These are phyloP conservation scores for Hippocampus guttulatus DNA, from an alignment of 2,113 vertebrate species.

Conservation along the genomic window DNA sequence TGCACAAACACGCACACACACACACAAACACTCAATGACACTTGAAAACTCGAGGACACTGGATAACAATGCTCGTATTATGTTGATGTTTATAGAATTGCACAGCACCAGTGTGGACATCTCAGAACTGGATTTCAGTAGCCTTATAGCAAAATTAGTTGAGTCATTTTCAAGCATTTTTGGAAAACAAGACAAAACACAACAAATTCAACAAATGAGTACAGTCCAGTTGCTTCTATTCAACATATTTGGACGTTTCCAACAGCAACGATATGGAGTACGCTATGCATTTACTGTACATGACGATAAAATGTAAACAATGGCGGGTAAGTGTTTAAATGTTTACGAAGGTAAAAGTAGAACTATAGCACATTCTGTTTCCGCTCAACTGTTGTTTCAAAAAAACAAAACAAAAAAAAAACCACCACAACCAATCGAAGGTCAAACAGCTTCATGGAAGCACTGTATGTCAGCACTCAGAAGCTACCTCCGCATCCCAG, in stretches of 20 bases:
- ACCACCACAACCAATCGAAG: background rate
- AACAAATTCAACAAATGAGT: background rate
- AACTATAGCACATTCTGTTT: background rate
- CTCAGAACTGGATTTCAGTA: background rate
- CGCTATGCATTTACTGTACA: background rate
- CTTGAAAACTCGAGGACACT: background rate
- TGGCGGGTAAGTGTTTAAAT: background rate
- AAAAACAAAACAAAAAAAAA: background rate
- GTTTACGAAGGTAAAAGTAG: background rate
- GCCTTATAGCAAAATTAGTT: background rate
- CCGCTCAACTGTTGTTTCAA: background rate
- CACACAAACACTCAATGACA: background rate
- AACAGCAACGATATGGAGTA: background rate
- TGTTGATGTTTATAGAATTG: background rate
- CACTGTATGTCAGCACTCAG: background rate
- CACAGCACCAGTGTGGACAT: background rate
- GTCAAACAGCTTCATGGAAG: background rate
- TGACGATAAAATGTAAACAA: background rate
- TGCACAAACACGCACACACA: background rate
- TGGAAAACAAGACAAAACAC: background rate
- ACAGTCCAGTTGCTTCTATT: background rate
- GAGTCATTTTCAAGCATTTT: background rate
- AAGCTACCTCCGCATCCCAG: background rate
- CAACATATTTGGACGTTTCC: background rate
- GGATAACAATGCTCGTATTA: background rate